These are phyloP conservation scores for Julus scandinavius DNA, from an alignment of 2,888 invertebrate species.

Conservation along the genomic window DNA sequence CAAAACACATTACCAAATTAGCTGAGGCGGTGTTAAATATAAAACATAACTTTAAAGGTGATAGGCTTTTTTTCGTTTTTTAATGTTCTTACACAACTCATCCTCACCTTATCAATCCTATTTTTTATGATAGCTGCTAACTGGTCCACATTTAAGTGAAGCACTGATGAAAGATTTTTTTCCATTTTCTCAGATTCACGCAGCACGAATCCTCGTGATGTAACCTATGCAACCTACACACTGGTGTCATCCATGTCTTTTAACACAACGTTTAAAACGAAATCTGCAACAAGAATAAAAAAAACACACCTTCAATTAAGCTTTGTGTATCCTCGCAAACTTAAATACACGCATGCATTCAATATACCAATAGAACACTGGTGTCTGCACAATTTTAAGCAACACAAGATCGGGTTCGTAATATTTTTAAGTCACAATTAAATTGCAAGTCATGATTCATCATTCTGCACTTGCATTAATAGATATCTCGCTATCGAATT, in stretches of 20 bases:
- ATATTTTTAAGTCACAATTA: background rate
- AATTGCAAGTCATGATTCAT: background rate
- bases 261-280: background rate
- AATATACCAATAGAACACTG: background rate
- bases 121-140: constrained; percentile 61
- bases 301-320: background rate
- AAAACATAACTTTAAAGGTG: constrained; percentile 40
- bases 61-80: constrained; percentile 25
- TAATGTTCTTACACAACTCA: background rate
- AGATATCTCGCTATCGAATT: background rate
- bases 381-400: background rate
- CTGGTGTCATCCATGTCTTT: constrained; percentile 2
- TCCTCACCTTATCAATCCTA: constrained; percentile 60
- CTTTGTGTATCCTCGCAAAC: background rate
- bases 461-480: background rate
- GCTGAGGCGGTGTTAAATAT: constrained; percentile 30
- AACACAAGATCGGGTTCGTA: background rate
- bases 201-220: background rate
- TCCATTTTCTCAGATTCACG: constrained; percentile 42
- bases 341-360: background rate
- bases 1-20: constrained; percentile 10
- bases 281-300: background rate
- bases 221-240: background rate
- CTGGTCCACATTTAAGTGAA: constrained; percentile 59
- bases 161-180: constrained; percentile 26